Evolutionary conservation across 1,140 invertebrate genomes (phyloP), one percentile per base, ranked within the genome.

Genomic region (Drosophila pallidifrons): DNA sequence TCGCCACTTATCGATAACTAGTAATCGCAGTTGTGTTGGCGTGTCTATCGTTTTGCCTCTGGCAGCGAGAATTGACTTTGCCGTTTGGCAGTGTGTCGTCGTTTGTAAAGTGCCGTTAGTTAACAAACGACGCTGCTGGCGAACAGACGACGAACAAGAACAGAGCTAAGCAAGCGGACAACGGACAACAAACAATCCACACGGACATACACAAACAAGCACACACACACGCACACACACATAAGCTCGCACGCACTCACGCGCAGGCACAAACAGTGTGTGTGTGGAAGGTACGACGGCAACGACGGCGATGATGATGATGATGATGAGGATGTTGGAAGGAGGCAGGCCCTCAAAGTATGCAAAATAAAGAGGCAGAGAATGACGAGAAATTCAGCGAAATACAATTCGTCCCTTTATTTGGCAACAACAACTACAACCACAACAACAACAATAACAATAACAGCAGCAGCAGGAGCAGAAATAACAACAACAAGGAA

Each of bases 81-180:
- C 30, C 57, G 55, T 41, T 45, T 13, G 28, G 16, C 46, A 25
- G 35, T 45, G 35, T 30, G 35, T 30, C 11, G 35, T 10, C 41
- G 57, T 66, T 30, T 45, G 66, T 55, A 43, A 60, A 58, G 51
- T 68, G 32, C 65, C 52, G 60, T 78, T 64, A 78, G 76, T 78
- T 65, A 72, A 75, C 49, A 75, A 70, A 60, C 60, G 59, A 52
- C 59, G 60, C 66, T 78, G 66, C 54, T 70, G 65, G 72, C 66
- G 43, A 65, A 47, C 72, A 49, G 72, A 75, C 47, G 59, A 64
- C 51, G 52, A 59, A 74, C 54, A 30, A 52, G 61, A 46, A 68
- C 30, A 38, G 35, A 10, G 71, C 63, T 32, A 35, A 49, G 32
- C 52, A 35, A 45, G 6, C 59, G 58, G 58, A 41, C 59, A 38